Percentiles rank a stretch among this genome's conserved stretches.
phyloP scores from a whole-genome alignment of 2,113 vertebrate species.

The Alaudala cheleensis region DNA sequence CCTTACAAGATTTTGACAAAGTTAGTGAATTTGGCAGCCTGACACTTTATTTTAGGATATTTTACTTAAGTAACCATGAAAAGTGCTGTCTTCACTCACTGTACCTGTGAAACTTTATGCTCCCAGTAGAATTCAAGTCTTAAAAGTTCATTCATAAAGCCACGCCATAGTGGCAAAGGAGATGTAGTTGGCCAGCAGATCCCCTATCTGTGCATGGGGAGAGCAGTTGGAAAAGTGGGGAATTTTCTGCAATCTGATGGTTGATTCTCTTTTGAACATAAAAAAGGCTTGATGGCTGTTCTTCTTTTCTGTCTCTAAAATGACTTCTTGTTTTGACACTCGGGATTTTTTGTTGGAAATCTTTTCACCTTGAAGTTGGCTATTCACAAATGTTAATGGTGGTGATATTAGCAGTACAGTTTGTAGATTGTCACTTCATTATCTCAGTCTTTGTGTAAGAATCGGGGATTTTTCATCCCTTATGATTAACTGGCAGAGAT shows the following conservation, averaged over 20 bases:
- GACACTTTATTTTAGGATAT: not conserved
- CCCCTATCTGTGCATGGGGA: not conserved
- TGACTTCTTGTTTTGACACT: constrained; percentile 12
- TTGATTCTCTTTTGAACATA: not conserved
- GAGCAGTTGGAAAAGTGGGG: not conserved
- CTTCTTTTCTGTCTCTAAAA: not conserved
- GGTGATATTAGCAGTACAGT: not conserved
- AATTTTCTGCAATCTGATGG: not conserved
- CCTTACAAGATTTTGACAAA: not conserved
- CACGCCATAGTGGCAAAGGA: not conserved
- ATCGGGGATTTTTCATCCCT: not conserved
- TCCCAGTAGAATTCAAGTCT: not conserved
- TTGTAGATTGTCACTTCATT: not conserved
- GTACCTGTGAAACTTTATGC: not conserved
- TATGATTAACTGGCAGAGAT: not conserved
- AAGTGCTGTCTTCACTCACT: not conserved
- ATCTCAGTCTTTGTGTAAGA: not conserved
- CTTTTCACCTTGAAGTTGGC: not conserved
- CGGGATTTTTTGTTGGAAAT: constrained; percentile 21
- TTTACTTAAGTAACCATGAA: not conserved
- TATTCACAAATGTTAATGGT: not conserved
- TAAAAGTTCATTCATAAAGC: not conserved
- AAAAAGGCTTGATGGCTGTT: not conserved
- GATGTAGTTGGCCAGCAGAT: not conserved
- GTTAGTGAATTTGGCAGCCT: not conserved